A percentile compares a stretch with the other conserved stretches of the same genome.
Conservation (phyloP, 2,888 invertebrate species). For the Theristus sp. region DNA sequence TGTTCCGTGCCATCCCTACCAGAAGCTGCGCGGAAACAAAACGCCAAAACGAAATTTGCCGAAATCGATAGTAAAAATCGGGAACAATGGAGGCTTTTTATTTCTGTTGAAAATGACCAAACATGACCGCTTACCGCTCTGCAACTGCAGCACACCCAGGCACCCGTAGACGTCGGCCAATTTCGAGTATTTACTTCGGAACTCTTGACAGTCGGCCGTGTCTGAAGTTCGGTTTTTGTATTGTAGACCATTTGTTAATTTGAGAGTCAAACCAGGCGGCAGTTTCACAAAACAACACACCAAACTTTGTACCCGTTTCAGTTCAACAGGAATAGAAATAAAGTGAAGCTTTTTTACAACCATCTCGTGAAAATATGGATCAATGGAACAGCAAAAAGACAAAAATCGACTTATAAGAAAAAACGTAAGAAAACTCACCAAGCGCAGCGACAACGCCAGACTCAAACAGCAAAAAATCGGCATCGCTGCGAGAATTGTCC, state of each 20-base stretch:
- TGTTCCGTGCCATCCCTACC: no score
- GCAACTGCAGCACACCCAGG: slow-evolving; percentile 63
- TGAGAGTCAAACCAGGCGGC: neutral
- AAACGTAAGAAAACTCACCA: slow-evolving; percentile 10
- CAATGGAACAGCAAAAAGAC: no score
- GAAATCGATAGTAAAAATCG: no score
- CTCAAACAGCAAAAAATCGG: slow-evolving; percentile 19
- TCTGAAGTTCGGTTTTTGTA: slow-evolving; percentile 35
- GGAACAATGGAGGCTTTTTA: no score
- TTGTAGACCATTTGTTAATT: neutral
- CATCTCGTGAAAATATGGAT: neutral
- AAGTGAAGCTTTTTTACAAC: neutral
- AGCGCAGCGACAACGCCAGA: slow-evolving; percentile 16
- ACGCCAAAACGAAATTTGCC: no score
- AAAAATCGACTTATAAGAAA: neutral
- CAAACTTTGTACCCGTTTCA: slow-evolving; percentile 8
- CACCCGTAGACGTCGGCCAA: slow-evolving; percentile 86
- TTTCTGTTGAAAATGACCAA: no score
- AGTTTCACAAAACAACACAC: slow-evolving; percentile 6
- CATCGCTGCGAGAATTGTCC: slow-evolving; percentile 8
- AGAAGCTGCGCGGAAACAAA: no score
- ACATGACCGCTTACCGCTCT: slow-evolving; percentile 7
- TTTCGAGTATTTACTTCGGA: slow-evolving; percentile 72
- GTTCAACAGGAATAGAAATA: slow-evolving; percentile 2
- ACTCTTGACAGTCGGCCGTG: slow-evolving; percentile 64